Percentiles rank a stretch among this genome's conserved stretches.
Evolutionary conservation across 2,797 vertebrate genomes (phyloP).

Genomic region (Psittacula echo): DNA sequence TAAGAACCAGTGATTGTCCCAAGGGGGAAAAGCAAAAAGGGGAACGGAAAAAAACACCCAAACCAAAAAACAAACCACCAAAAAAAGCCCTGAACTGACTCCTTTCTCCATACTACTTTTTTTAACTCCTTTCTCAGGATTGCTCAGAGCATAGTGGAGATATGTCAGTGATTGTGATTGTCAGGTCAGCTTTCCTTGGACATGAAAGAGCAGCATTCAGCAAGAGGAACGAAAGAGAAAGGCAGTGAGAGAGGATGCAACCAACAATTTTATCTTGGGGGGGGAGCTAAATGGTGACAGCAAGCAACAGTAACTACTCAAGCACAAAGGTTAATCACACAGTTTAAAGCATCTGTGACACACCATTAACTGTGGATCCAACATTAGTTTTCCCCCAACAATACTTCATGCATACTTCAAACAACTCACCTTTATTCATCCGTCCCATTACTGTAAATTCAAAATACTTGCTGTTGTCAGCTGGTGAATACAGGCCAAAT

Average conservation of each 20-base stretch:
- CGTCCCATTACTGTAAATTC: conserved; percentile 95
- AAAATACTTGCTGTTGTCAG: conserved; percentile 94
- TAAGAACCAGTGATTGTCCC: conserved; percentile 60
- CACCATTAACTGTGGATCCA: not conserved
- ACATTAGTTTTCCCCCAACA: not conserved
- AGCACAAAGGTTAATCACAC: not conserved
- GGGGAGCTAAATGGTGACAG: not conserved
- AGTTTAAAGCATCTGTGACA: not conserved
- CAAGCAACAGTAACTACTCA: not conserved
- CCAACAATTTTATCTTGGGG: not conserved
- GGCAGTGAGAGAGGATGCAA: not conserved
- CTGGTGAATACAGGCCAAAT: conserved; percentile 89
- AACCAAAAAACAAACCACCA: not conserved
- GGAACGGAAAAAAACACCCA: not conserved
- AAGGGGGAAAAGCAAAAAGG: not conserved
- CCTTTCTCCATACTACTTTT: not conserved
- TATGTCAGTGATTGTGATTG: not conserved
- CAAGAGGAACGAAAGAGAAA: not conserved
- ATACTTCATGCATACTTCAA: not conserved
- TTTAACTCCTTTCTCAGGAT: not conserved
- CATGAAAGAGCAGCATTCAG: not conserved
- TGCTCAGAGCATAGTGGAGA: not conserved
- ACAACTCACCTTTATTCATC: conserved; percentile 90
- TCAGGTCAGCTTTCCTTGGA: not conserved
- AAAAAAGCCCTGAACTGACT: not conserved